Base-by-base conservation (phyloP, 2,113 vertebrate genomes). In the Cheirogaleus medius region DNA sequence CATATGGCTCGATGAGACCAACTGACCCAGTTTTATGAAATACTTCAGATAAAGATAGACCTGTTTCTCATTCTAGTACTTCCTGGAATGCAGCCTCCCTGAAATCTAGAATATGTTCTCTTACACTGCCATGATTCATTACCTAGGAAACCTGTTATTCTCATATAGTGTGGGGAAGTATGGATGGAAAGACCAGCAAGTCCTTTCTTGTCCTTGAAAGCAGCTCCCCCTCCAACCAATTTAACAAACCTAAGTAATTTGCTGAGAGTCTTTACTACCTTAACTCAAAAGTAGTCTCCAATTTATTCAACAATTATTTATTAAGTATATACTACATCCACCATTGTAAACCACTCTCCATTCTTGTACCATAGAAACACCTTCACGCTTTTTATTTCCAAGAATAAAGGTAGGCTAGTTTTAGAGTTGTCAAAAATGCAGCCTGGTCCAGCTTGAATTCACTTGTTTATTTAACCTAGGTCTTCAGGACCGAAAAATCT, bases 391-490 rank as follows among this genome's bases (percentile, higher is more conserved):
- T 80, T 92, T 25, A 13, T 0, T 84, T 56, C 66, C 3, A 71
- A 23, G 20, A 34, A 94, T 64, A 97, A 93, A 80, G 20, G 10
- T 64, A 25, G 42, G 56, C 77, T 83, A 39, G 18, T 73, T 83
- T 96, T 71, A 92, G 39, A 80, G 52, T 3, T 64, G 42, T 85
- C 88, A 94, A 3, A 89, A 92, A 47, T 56, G 14, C 56, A 77
- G 25, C 54, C 60, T 66, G 5, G 11, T 78, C 11, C 32, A 47
- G 32, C 52, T 63, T 81, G 18, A 77, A 69, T 80, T 80, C 6
- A 18, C 56, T 71, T 90, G 21, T 90, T 85, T 92, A 17, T 97
- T 89, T 78, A 89, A 66, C 39, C 42, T 91, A 15, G 4, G 17
- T 83, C 73, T 89, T 86, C 4, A 80, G 44, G 56, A 71, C 37